Base-by-base conservation (phyloP, 1,140 invertebrate species). In the Trachymyrmex cornetzi region DNA sequence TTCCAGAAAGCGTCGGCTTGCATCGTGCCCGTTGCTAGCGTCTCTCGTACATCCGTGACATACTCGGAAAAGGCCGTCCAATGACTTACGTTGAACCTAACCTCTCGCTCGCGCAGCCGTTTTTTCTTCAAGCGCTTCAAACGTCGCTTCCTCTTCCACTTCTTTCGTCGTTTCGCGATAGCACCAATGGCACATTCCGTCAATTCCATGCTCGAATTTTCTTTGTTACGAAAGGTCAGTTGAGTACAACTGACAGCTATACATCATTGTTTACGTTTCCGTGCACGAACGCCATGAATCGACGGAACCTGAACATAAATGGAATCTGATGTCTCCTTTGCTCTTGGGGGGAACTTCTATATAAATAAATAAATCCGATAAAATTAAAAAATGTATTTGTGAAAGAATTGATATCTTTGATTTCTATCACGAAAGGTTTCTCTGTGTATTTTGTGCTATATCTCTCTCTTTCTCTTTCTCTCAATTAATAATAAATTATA, bases 1-100 rank as follows among this genome's bases (percentile, higher is more conserved):
- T 94, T 90, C 95, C 95, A 95, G 88, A 95, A 95, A 22, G 93
- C 77, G 38, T 91, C 90, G 16, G 94, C 94, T 27, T 93, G 81
- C 93, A 94, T 94, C 9, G 66, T 87, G 50, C 88, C 27, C 16
- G 14, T 27, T 12, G 67, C 7, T 55, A 88, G 16, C 81, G 86
- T 66, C 57, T 79, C 77, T 75, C 69, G 75, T 59, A 14, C 34
- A 7, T 53, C 6, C 82, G 75, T 69, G 55, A 34, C 57, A 80
- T 59, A 48, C 22, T 80, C 80, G 1, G 50, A 27, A 16, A 89
- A 2, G 34, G 77, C 80, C 63, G 79, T 86, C 64, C 79, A 71
- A 74, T 86, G 90, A 87, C 91, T 92, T 1, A 64, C 7, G 14
- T 50, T 50, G 27, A 87, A 88, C 61, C 9, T 95, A 94, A 95